Conservation (phyloP, 2,888 invertebrate genomes). For the Caenorhabditis doughertyi region DNA sequence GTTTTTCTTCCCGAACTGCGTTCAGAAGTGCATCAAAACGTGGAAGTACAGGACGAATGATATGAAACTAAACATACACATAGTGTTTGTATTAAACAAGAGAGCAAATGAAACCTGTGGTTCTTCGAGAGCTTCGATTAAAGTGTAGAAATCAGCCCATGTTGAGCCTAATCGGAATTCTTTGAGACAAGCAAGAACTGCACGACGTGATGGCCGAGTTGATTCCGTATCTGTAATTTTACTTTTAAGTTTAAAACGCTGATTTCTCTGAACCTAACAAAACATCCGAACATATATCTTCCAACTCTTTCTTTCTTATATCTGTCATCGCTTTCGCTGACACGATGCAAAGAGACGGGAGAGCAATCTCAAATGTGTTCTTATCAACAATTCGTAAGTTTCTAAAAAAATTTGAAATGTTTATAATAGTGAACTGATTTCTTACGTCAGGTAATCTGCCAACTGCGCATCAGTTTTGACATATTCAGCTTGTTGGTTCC, state of each 20-base stretch:
- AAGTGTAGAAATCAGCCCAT: slow-evolving; percentile 65
- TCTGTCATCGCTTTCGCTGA: slow-evolving; percentile 38
- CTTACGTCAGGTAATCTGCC: slow-evolving; percentile 28
- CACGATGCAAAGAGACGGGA: slow-evolving; percentile 64
- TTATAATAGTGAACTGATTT: neutral
- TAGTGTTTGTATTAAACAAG: neutral
- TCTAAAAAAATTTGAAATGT: slow-evolving; percentile 6
- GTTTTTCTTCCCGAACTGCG: slow-evolving; percentile 20
- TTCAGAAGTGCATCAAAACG: slow-evolving; percentile 55
- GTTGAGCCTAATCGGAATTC: slow-evolving; percentile 11
- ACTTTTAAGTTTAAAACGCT: too few relatives aligned
- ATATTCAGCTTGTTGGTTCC: slow-evolving; percentile 33
- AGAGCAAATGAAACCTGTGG: slow-evolving; percentile 65
- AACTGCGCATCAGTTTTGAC: slow-evolving; percentile 18
- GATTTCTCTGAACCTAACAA: slow-evolving; percentile 32
- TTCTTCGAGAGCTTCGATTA: slow-evolving; percentile 73
- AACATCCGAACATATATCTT: slow-evolving; percentile 35
- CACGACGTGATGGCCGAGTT: slow-evolving; percentile 64
- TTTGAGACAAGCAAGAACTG: slow-evolving; percentile 70
- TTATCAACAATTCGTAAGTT: slow-evolving; percentile 29
- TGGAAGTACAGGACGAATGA: slow-evolving; percentile 67
- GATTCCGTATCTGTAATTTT: slow-evolving; percentile 59
- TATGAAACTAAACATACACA: slow-evolving; percentile 63
- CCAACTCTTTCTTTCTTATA: slow-evolving; percentile 3
- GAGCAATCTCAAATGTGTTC: slow-evolving; percentile 46